These are phyloP conservation scores for Ostrea edulis DNA, from an alignment of 1,140 invertebrate species.

Conservation along the genomic window DNA sequence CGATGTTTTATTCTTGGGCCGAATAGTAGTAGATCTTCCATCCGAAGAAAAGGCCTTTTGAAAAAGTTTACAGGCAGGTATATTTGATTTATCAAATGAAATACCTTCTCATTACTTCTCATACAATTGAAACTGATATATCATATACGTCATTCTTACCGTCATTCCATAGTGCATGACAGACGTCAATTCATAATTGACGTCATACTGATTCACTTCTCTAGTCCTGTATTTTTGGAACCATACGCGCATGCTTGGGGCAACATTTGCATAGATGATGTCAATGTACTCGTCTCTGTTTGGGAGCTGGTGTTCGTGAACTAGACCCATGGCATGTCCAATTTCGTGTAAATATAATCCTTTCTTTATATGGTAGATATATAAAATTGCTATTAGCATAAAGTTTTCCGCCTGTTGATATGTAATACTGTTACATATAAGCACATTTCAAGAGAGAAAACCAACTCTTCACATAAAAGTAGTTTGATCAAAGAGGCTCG, in stretches of 20 bases:
- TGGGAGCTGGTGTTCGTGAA: slow-evolving; percentile 80
- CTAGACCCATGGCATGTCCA: slow-evolving; percentile 78
- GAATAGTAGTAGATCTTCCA: slow-evolving; percentile 70
- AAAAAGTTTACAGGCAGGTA: neutral
- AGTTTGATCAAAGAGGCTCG: no score
- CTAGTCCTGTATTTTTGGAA: slow-evolving; percentile 74
- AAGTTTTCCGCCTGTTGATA: no score
- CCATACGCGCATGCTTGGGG: slow-evolving; percentile 72
- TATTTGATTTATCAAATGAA: no score
- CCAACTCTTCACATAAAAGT: no score
- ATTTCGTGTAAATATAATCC: slow-evolving; percentile 79
- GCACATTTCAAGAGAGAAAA: no score
- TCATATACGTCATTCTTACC: slow-evolving; percentile 61
- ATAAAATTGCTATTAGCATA: no score
- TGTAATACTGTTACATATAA: no score
- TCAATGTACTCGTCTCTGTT: slow-evolving; percentile 77
- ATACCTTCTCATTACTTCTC: no score
- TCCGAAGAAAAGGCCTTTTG: slow-evolving; percentile 72
- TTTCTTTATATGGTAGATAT: slow-evolving; percentile 65
- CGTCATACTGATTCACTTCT: slow-evolving; percentile 70
- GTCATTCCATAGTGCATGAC: slow-evolving; percentile 81
- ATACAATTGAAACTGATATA: neutral
- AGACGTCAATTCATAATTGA: slow-evolving; percentile 75
- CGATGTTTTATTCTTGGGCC: slow-evolving; percentile 60
- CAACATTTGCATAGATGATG: slow-evolving; percentile 78